Percentiles rank a stretch among this genome's conserved stretches.
phyloP scores from a whole-genome alignment of 2,888 invertebrate species.

The Synergus itoensis region DNA sequence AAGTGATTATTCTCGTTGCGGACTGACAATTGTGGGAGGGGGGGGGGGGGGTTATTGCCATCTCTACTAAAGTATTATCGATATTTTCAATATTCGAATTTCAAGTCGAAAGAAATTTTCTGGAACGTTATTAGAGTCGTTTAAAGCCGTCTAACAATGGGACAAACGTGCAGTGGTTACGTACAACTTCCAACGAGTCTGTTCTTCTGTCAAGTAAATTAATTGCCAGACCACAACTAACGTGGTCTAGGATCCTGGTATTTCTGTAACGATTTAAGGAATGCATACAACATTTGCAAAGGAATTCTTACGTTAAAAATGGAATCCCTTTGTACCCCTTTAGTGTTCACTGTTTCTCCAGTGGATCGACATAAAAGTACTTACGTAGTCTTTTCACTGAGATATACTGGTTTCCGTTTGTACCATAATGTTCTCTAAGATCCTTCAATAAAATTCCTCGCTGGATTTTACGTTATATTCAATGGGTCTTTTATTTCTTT shows the following conservation, averaged over 20 bases:
- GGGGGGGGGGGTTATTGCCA: neutral
- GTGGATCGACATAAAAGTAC: constrained; percentile 19
- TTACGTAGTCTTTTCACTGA: constrained; percentile 22
- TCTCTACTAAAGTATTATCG: neutral
- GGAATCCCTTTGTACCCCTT: constrained; percentile 30
- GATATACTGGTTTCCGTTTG: constrained; percentile 24
- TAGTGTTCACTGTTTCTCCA: constrained; percentile 27
- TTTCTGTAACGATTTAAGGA: constrained; percentile 32
- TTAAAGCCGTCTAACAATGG: constrained; percentile 19
- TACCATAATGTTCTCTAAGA: constrained; percentile 7
- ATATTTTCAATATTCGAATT: neutral
- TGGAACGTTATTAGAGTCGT: neutral
- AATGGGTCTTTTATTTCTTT: neutral
- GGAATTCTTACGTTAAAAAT: constrained; percentile 31
- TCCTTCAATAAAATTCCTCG: constrained; percentile 15
- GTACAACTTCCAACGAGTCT: constrained; percentile 10
- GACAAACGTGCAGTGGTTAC: neutral
- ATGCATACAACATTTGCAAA: constrained; percentile 36
- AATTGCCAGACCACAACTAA: constrained; percentile 35
- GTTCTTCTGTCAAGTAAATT: constrained; percentile 25
- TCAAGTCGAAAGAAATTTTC: neutral
- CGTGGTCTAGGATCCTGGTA: constrained; percentile 17
- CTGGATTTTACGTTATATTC: neutral
- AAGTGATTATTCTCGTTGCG: neutral
- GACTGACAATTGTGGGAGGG: neutral